Conservation (phyloP, 2,888 invertebrate species). For the Erebia aethiops region DNA sequence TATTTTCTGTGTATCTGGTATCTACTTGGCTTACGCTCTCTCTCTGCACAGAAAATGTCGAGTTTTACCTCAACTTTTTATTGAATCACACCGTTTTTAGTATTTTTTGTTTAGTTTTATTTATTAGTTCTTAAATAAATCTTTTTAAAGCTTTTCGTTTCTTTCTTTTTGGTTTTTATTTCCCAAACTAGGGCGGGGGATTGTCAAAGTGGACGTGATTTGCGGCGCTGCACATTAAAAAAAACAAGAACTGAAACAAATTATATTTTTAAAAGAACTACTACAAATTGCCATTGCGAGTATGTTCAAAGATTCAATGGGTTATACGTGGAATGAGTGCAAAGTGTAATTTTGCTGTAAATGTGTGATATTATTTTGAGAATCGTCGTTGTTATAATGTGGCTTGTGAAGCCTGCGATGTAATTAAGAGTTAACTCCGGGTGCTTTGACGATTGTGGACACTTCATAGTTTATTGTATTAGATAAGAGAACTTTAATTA, state of each 20-base stretch:
- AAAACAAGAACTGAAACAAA: constrained; percentile 64
- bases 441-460: constrained; percentile 83
- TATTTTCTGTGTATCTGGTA: constrained; percentile 49
- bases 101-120: constrained; percentile 55
- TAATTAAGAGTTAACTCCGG: constrained; percentile 80
- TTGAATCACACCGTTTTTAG: constrained; percentile 52
- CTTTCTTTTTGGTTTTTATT: constrained; percentile 53
- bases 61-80: constrained; percentile 47
- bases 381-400: constrained; percentile 69
- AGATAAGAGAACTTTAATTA: constrained; percentile 52
- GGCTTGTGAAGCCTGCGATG: constrained; percentile 80
- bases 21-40: constrained; percentile 28
- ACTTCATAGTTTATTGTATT: constrained; percentile 79
- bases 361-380: constrained; percentile 80
- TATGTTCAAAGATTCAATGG: constrained; percentile 55
- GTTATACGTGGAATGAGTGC: constrained; percentile 68
- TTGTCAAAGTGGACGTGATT: constrained; percentile 77
- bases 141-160: constrained; percentile 58
- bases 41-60: constrained; percentile 53
- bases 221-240: constrained; percentile 76
- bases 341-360: constrained; percentile 75
- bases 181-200: constrained; percentile 66
- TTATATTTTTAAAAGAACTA: constrained; percentile 52
- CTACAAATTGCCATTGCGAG: constrained; percentile 61
- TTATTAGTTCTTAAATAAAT: constrained; percentile 71